Evolutionary conservation across 2,113 vertebrate genomes (phyloP), one percentile per base, ranked within the genome.

Genomic region (Boleophthalmus pectinirostris): DNA sequence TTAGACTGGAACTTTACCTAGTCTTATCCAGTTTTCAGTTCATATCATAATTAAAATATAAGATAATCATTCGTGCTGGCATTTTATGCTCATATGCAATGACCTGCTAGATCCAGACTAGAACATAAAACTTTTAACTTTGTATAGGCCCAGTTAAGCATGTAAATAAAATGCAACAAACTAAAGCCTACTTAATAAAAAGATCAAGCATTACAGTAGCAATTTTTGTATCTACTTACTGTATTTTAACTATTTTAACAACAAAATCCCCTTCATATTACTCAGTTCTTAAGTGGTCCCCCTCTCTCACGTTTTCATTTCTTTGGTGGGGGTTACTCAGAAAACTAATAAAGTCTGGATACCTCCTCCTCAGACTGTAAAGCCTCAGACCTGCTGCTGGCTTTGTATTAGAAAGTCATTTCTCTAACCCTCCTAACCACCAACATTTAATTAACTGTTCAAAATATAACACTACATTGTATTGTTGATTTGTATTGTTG

Each of bases 291-390:
- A 21, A 43, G 33, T 65, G 8, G 18, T 14, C 49, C 12, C 33
- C 63, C 46, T 58, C n/a, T 54, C 61, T 69, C 64, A 69, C 35
- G 45, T 66, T 75, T 79, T 82, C 72, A 78, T 83, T 77, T 73
- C 71, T 77, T 53, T 75, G 82, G 74, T 75, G 78, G 61, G 66
- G 70, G 69, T 14, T 80, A 73, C 65, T 70, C 33, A 53, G 74
- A 85, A 87, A 90, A 87, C 70, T 75, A 88, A 87, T 88, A 89
- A 88, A 85, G 69, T 45, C 70, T 49, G 65, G 80, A 57, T 81
- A 14, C 1, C 68, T 58, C 1, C 54, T 58, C 68, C 7, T 7
- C 49, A 77, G 80, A 57, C 74, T 69, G 43, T 73, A 83, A 85
- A 85, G 74, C 77, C 23, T 56, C 78, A 75, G 57, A 75, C 66